Conservation (phyloP, 1,140 invertebrate genomes). For the Drosophila serrata region DNA sequence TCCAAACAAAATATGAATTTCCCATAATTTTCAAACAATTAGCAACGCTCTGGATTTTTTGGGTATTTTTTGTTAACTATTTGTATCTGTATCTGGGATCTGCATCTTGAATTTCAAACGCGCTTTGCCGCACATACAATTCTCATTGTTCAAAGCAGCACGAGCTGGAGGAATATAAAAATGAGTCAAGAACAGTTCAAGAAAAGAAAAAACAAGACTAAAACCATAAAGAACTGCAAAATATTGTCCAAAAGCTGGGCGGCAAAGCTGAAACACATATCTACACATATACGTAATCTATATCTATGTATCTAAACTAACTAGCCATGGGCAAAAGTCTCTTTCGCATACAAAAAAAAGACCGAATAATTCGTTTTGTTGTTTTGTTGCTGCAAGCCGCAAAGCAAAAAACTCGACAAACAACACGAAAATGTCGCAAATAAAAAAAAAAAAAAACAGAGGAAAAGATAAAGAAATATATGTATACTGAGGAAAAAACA, state of each 20-base stretch:
- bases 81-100: conserved; percentile 13
- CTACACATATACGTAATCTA: conserved; percentile 40
- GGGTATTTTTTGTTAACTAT: conserved; percentile 8
- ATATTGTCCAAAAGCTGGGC: conserved; percentile 53
- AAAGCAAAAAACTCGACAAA: conserved; percentile 60
- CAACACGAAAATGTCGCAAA: conserved; percentile 76
- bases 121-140: conserved; percentile 31
- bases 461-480: too few relatives aligned
- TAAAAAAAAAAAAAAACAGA: conserved; percentile 32
- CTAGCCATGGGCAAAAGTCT: conserved; percentile 65
- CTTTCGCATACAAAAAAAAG: conserved; percentile 56
- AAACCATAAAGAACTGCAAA: conserved; percentile 41
- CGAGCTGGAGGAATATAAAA: conserved; percentile 50
- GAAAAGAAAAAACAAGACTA: conserved; percentile 22
- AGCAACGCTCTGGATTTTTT: conserved; percentile 59
- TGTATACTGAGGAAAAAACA: conserved; percentile 60
- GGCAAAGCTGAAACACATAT: conserved; percentile 51
- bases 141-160: conserved; percentile 66
- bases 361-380: conserved; percentile 72
- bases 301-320: conserved; percentile 74
- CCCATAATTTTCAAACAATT: conserved; percentile 48
- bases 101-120: conserved; percentile 65
- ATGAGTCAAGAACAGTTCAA: conserved; percentile 49
- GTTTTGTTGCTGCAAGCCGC: conserved; percentile 62
- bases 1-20: conserved; percentile 72